These are phyloP conservation scores for Drosophila ironensis DNA, from an alignment of 1,140 invertebrate species.

Conservation along the genomic window DNA sequence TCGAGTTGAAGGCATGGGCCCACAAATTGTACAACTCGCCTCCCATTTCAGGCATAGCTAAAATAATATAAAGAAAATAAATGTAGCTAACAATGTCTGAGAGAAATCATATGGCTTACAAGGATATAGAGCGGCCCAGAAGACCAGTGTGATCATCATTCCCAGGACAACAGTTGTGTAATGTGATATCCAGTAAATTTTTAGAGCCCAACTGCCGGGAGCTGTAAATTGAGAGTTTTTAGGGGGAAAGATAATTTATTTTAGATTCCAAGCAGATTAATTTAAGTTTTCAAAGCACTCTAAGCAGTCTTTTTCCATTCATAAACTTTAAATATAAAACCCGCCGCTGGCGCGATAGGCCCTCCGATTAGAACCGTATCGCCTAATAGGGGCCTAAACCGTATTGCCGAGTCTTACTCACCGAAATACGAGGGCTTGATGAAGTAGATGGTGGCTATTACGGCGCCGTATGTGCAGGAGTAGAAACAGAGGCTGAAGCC, in stretches of 20 bases:
- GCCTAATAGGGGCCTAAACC: no score
- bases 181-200: conserved; percentile 85
- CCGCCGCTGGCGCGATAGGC: no score
- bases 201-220: conserved; percentile 77
- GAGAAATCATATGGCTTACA: conserved; percentile 33
- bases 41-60: conserved; percentile 53
- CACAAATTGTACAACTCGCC: conserved; percentile 84
- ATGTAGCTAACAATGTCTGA: no score
- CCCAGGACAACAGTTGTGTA: conserved; percentile 83
- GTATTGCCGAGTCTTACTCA: conserved; percentile 24
- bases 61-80: not conserved
- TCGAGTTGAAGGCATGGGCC: conserved; percentile 88
- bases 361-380: no score
- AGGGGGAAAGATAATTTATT: no score
- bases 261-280: no score
- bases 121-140: conserved; percentile 84
- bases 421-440: conserved; percentile 57
- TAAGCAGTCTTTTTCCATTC: no score
- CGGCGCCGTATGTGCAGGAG: conserved; percentile 60
- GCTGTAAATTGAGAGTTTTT: no score
- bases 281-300: no score
- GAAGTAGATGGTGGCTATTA: conserved; percentile 64
- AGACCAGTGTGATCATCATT: conserved; percentile 84
- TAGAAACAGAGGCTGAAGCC: conserved; percentile 84
- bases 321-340: no score